Conservation (phyloP, 1,140 invertebrate species). For the Sycophila sp. region DNA sequence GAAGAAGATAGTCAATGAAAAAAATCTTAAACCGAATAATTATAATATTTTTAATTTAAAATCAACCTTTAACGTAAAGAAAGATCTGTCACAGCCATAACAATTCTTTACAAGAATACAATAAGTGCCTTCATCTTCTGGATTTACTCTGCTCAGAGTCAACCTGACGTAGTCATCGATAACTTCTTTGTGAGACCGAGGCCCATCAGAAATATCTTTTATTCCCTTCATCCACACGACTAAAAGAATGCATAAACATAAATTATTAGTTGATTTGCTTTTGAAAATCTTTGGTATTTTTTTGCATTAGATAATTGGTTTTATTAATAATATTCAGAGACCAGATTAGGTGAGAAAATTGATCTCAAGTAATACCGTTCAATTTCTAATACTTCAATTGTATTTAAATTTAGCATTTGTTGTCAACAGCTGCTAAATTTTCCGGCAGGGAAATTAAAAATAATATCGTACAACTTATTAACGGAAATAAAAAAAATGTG, state of each 20-base stretch:
- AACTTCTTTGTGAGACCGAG: constrained; percentile 81
- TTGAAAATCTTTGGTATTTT: background rate
- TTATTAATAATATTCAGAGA: too few species aligned
- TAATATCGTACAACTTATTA: too few species aligned
- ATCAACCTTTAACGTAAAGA: constrained; percentile 81
- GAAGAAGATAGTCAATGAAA: background rate
- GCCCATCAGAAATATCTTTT: constrained; percentile 81
- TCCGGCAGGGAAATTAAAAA: too few species aligned
- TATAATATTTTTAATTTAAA: background rate
- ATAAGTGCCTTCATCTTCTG: constrained; percentile 92
- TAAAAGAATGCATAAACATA: constrained; percentile 53
- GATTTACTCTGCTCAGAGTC: constrained; percentile 84
- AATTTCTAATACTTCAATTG: too few species aligned
- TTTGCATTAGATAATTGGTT: too few species aligned
- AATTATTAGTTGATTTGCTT: background rate
- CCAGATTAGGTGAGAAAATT: too few species aligned
- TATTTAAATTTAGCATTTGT: too few species aligned
- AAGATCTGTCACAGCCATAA: constrained; percentile 86
- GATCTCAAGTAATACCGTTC: too few species aligned
- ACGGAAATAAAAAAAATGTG: too few species aligned
- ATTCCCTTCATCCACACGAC: constrained; percentile 88
- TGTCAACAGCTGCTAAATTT: too few species aligned
- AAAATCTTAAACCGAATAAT: background rate
- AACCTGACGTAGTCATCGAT: constrained; percentile 87
- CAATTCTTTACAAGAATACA: constrained; percentile 92